Conservation (phyloP, 2,797 vertebrate genomes). For the Anguilla megastoma region DNA sequence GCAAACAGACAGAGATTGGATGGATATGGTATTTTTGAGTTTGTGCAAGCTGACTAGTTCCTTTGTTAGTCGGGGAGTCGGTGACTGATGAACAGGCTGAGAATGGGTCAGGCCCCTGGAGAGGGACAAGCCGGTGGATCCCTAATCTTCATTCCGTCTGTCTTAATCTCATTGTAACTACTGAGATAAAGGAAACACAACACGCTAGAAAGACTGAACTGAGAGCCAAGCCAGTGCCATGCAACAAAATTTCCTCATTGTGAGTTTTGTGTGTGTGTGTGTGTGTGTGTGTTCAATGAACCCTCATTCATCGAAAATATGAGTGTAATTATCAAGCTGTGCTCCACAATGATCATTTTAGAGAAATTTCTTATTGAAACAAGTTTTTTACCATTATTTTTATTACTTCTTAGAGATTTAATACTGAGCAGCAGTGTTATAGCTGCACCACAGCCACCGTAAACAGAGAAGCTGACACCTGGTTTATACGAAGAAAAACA, state of each 20-base stretch:
- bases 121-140: background rate
- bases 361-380: too few relatives aligned
- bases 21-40: background rate
- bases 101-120: conserved; percentile 8
- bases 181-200: background rate
- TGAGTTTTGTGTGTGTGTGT: too few relatives aligned
- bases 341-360: background rate
- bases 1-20: background rate
- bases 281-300: background rate
- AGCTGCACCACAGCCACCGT: too few relatives aligned
- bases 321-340: background rate
- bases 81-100: conserved; percentile 4
- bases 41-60: background rate
- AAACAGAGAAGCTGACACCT: too few relatives aligned
- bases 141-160: background rate
- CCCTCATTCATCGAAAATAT: too few relatives aligned
- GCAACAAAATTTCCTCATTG: too few relatives aligned
- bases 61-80: background rate
- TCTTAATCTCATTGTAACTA: background rate
- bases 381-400: background rate
- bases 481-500: too few relatives aligned
- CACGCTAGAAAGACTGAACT: background rate
- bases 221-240: background rate
- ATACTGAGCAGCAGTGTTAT: background rate
- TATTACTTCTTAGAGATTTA: background rate